Evolutionary conservation across 2,888 invertebrate genomes (phyloP), one percentile per base, ranked within the genome.

Genomic region (Celastrina argiolus): DNA sequence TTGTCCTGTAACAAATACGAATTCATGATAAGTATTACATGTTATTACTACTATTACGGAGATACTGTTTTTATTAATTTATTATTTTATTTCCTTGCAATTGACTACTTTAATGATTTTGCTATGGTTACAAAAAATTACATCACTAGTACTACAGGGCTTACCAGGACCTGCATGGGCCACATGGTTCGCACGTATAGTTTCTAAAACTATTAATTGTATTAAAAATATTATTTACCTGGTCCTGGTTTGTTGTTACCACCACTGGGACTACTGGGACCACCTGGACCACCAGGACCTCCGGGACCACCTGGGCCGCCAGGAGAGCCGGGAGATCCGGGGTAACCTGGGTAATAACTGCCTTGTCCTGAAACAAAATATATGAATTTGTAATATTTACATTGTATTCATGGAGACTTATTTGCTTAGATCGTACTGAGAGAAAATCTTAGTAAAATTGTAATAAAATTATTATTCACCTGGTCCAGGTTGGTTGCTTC

Each of bases 261-360:
- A 22, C 36, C 12, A 18, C 71, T 68, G 26, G 73, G 74, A n/a
- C 71, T 68, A 22, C 76, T 75, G n/a, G 77, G 75, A 4, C 73
- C 70, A 22, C 77, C 77, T 45, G 75, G 79, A 56, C 70, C 68
- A 5, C 76, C 76, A 5, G 77, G 64, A 7, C 68, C 67, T 41
- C 67, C 63, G 10, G 71, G 73, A 69, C 74, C 64, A 3, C 74
- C 75, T 12, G 75, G 69, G 83, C 89, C 77, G 69, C 71, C 64
- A 12, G 31, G 75, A 5, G 75, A 73, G 6, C 77, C 75, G 22
- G 70, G 73, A 16, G 18, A 18, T 16, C 42, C 42, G 14, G 14
- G 16, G 2, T 2, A 5, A n/a, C 16, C 16, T 7, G 42, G 42
- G 6, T 42, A 6, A n/a, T 41, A 41, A 41, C n/a, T 14, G 14